Evolutionary conservation across 2,888 invertebrate genomes (phyloP).

Genomic region (Calameuta pallipes): DNA sequence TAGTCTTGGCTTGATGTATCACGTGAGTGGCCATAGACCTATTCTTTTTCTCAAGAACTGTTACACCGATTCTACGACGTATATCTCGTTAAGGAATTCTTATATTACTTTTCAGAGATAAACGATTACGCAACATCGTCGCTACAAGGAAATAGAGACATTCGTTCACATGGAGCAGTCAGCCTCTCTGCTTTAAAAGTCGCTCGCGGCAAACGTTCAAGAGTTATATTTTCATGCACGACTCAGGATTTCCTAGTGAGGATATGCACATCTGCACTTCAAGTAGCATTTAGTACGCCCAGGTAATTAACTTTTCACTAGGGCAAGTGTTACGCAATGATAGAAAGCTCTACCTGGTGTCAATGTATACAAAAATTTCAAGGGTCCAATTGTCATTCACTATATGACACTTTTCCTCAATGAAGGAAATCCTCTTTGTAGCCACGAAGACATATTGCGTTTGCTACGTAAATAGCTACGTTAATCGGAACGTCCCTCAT

Average conservation of each 20-base stretch:
- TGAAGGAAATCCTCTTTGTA: neutral
- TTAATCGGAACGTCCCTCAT: neutral
- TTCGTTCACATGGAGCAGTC: neutral
- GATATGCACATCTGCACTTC: neutral
- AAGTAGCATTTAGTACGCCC: neutral
- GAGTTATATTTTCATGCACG: neutral
- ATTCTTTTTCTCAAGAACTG: slow-evolving; percentile 32
- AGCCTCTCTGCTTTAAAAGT: neutral
- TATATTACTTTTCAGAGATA: slow-evolving; percentile 3
- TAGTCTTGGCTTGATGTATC: slow-evolving; percentile 40
- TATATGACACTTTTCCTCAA: neutral
- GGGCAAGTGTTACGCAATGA: neutral
- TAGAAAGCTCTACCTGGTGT: neutral
- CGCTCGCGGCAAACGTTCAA: neutral
- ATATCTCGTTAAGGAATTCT: slow-evolving; percentile 26
- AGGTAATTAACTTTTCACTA: neutral
- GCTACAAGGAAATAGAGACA: neutral
- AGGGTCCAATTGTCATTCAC: neutral
- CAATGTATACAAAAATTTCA: neutral
- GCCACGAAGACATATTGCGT: neutral
- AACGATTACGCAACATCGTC: neutral
- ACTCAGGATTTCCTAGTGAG: neutral
- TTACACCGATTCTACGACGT: slow-evolving; percentile 49
- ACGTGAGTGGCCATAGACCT: slow-evolving; percentile 46
- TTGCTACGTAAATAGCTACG: neutral